These are phyloP conservation scores for Hipposideros armiger DNA, from an alignment of 2,113 vertebrate genomes.

Conservation along the genomic window DNA sequence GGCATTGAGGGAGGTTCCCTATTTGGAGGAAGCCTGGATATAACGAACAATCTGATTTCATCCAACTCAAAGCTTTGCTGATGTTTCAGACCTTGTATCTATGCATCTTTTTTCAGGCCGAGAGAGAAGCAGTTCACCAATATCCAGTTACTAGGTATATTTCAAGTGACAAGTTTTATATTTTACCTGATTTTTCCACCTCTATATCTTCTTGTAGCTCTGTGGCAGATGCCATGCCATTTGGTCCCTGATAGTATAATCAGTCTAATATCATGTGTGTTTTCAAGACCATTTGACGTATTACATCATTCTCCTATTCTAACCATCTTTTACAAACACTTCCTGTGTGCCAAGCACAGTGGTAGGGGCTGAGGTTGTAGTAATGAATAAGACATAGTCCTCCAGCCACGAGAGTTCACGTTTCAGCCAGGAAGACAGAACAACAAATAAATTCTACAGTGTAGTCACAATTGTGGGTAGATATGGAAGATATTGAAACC, in stretches of 20 bases:
- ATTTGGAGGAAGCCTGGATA: not conserved
- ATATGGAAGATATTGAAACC: not conserved
- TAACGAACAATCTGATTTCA: not conserved
- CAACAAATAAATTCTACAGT: not conserved
- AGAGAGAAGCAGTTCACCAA: not conserved
- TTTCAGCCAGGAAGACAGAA: not conserved
- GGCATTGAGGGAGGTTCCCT: not conserved
- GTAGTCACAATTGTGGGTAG: not conserved
- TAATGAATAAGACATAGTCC: not conserved
- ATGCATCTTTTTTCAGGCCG: not conserved
- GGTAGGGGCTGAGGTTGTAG: not conserved
- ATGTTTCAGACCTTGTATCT: not conserved
- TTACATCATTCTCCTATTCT: not conserved
- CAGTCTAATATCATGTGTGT: not conserved
- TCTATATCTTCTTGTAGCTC: not conserved
- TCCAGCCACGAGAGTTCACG: not conserved
- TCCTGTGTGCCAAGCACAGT: not conserved
- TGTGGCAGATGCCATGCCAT: not conserved
- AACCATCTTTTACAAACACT: not conserved
- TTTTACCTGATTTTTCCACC: not conserved
- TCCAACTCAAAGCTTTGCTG: not conserved
- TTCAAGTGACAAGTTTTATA: constrained; percentile 1
- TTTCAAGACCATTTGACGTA: not conserved
- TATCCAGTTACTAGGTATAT: not conserved
- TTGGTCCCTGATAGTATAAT: not conserved